Conservation (phyloP, 37 sponge, comb jelly and placozoan species). For the Crambe crambe region DNA sequence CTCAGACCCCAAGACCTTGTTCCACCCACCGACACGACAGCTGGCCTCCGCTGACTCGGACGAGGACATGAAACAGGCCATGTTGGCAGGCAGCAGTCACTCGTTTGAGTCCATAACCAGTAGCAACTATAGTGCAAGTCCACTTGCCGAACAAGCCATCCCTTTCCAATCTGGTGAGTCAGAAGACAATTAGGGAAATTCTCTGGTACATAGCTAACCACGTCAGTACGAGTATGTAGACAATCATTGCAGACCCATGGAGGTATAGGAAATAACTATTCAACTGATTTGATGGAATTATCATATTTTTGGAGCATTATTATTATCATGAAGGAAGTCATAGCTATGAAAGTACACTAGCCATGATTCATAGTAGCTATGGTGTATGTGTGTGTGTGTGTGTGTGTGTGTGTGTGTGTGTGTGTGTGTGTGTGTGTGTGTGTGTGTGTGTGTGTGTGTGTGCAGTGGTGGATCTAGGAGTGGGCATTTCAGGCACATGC, state of each 20-base stretch:
- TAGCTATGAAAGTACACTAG: background rate
- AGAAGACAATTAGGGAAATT: too few species aligned
- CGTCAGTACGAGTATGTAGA: too few species aligned
- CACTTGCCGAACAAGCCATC: slow-evolving; percentile 15
- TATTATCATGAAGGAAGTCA: too few species aligned
- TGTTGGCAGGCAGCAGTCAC: background rate
- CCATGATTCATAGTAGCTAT: background rate
- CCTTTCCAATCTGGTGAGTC: slow-evolving; percentile 14
- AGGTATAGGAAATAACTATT: background rate
- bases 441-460: too few species aligned
- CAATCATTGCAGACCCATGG: too few species aligned
- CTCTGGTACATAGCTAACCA: too few species aligned
- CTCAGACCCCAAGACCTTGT: too few species aligned
- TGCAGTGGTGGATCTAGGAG: too few species aligned
- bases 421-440: too few species aligned
- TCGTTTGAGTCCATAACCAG: slow-evolving; percentile 15
- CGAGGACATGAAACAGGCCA: background rate
- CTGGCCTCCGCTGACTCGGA: background rate
- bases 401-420: background rate
- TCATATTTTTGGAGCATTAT: too few species aligned
- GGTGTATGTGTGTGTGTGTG: background rate
- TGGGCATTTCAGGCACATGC: too few species aligned
- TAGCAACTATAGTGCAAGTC: too few species aligned
- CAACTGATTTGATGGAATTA: background rate
- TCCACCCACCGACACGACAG: background rate